Evolutionary conservation across 2,113 vertebrate genomes (phyloP).

Genomic region (human): DNA sequence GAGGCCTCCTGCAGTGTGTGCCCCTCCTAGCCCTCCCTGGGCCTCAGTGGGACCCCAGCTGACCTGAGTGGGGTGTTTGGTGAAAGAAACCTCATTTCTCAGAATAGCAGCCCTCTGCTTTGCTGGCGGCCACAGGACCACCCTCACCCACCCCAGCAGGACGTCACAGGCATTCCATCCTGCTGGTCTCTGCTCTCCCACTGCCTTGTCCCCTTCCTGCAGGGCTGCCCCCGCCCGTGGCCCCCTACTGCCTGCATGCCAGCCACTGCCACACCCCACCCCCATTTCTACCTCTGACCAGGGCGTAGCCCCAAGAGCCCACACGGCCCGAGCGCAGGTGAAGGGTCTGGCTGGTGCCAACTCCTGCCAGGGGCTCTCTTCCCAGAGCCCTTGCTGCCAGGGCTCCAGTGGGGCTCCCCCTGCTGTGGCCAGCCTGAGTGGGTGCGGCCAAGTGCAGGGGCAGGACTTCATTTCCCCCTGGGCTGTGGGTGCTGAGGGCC

Average conservation of each 20-base stretch:
- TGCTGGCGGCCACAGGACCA: not conserved
- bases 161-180: accelerated
- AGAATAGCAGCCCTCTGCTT: not conserved
- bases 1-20: accelerated
- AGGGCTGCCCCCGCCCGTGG: not conserved
- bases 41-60: not conserved
- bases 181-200: not conserved
- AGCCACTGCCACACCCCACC: not conserved
- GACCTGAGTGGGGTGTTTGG: not conserved
- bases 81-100: not conserved
- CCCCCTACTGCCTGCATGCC: no score
- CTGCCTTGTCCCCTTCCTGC: not conserved
- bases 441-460: not conserved
- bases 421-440: not conserved
- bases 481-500: not conserved
- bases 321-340: not conserved
- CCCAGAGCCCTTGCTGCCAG: not conserved
- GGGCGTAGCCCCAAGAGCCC: not conserved
- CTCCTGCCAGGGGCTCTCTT: not conserved
- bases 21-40: not conserved
- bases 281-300: not conserved
- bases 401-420: not conserved
- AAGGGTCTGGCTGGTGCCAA: not conserved
- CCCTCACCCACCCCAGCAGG: not conserved
- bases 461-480: not conserved